Evolutionary conservation across 2,113 vertebrate genomes (phyloP).

Genomic region (Pelodiscus sinensis): DNA sequence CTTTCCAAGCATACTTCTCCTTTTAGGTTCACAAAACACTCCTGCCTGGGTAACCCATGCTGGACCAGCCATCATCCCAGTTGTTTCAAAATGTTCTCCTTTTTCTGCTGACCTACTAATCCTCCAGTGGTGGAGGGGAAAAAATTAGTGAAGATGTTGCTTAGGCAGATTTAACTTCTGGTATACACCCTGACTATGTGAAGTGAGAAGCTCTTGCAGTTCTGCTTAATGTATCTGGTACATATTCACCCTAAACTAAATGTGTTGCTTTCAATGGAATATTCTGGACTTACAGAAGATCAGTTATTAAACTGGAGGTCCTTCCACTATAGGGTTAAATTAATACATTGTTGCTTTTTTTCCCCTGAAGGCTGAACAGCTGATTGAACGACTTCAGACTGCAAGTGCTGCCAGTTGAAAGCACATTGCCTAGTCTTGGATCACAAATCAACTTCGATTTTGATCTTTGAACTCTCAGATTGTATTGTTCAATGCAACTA

Average conservation of each 20-base stretch:
- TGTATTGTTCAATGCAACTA: slow-evolving; percentile 52
- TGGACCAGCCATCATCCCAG: background rate
- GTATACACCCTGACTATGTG: background rate
- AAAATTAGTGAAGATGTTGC: background rate
- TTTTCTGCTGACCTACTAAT: background rate
- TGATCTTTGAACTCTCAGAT: slow-evolving; percentile 34
- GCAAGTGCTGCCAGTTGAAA: slow-evolving; percentile 67
- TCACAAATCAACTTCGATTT: background rate
- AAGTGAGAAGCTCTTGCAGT: background rate
- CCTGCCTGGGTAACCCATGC: background rate
- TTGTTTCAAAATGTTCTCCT: background rate
- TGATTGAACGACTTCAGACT: slow-evolving; percentile 83
- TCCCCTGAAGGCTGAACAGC: slow-evolving; percentile 81
- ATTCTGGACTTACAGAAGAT: background rate
- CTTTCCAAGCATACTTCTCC: background rate
- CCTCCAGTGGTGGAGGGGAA: background rate
- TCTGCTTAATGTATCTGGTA: background rate
- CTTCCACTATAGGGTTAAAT: rapidly evolving
- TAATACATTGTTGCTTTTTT: background rate
- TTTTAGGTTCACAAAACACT: background rate
- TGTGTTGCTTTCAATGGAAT: background rate
- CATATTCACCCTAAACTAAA: background rate
- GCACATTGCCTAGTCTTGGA: background rate
- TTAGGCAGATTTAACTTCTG: background rate
- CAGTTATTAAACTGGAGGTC: background rate